These are phyloP conservation scores for Drosophila kepulauana DNA, from an alignment of 1,140 invertebrate species.

Conservation along the genomic window DNA sequence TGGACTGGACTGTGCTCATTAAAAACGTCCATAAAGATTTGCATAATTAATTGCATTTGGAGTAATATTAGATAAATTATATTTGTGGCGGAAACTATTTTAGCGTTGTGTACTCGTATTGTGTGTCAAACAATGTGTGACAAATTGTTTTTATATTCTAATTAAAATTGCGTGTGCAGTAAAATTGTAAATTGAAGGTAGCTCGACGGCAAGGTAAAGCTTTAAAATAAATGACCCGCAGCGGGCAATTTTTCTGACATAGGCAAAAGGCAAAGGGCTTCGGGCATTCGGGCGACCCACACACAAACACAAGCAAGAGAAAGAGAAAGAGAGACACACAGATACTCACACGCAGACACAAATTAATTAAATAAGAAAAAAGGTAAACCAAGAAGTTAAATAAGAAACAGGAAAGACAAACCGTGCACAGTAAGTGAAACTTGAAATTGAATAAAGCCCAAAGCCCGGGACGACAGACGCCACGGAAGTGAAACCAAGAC, in stretches of 20 bases:
- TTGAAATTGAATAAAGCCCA: constrained; percentile 80
- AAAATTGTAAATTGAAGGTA: constrained; percentile 31
- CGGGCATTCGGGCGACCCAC: constrained; percentile 47
- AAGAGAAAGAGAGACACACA: constrained; percentile 2
- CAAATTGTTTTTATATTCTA: constrained; percentile 8
- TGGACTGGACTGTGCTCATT: constrained; percentile 30
- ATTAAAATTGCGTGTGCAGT: not conserved
- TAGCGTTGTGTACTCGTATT: constrained; percentile 24
- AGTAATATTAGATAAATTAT: constrained; percentile 56
- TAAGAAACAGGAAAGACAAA: constrained; percentile 81
- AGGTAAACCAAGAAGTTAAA: constrained; percentile 82
- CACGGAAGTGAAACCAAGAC: constrained; percentile 45
- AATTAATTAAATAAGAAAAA: constrained; percentile 84
- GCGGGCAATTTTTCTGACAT: constrained; percentile 56
- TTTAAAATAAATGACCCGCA: constrained; percentile 61
- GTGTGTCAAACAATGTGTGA: constrained; percentile 32
- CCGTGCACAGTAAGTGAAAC: constrained; percentile 72
- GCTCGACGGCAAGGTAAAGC: constrained; percentile 5
- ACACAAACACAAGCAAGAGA: not conserved
- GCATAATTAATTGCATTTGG: constrained; percentile 60
- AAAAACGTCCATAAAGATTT: constrained; percentile 54
- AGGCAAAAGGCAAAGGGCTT: constrained; percentile 65
- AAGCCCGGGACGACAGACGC: constrained; percentile 21
- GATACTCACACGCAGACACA: constrained; percentile 32
- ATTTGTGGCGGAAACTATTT: constrained; percentile 36